Conservation (phyloP, 1,140 invertebrate genomes). For the Meloidogyne hapla region DNA sequence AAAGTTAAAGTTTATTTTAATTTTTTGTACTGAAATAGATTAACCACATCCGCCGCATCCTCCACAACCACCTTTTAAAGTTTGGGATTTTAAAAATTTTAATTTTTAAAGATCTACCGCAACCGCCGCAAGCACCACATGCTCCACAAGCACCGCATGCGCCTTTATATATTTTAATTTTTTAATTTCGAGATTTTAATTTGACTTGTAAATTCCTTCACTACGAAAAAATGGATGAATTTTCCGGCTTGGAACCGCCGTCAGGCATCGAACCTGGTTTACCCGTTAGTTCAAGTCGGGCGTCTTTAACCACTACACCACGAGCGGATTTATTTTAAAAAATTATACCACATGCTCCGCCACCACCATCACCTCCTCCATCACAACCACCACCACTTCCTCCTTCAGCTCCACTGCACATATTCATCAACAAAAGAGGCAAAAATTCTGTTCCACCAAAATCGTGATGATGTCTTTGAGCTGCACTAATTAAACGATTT, state of each 20-base stretch:
- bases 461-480: slow-evolving; percentile 41
- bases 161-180: slow-evolving; percentile 24
- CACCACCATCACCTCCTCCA: slow-evolving; percentile 36
- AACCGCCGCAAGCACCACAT: slow-evolving; percentile 37
- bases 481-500: slow-evolving; percentile 37
- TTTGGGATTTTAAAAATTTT: background rate
- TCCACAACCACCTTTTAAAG: slow-evolving; percentile 40
- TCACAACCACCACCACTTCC: slow-evolving; percentile 32
- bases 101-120: slow-evolving; percentile 7
- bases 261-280: too few species aligned
- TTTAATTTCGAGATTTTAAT: background rate
- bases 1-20: background rate
- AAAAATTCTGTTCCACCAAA: slow-evolving; percentile 33
- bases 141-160: slow-evolving; percentile 46
- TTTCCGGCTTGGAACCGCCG: too few species aligned
- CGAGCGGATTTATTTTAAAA: background rate
- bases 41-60: slow-evolving; percentile 46
- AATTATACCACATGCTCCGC: slow-evolving; percentile 30
- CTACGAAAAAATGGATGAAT: background rate
- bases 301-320: too few species aligned
- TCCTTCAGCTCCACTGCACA: slow-evolving; percentile 35
- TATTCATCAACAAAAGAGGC: slow-evolving; percentile 43
- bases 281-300: too few species aligned
- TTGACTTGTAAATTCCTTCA: background rate
- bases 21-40: background rate